A percentile compares a stretch with the other conserved stretches of the same genome.
Evolutionary conservation across 2,888 invertebrate species (phyloP).

Genomic region (Phortica magna): DNA sequence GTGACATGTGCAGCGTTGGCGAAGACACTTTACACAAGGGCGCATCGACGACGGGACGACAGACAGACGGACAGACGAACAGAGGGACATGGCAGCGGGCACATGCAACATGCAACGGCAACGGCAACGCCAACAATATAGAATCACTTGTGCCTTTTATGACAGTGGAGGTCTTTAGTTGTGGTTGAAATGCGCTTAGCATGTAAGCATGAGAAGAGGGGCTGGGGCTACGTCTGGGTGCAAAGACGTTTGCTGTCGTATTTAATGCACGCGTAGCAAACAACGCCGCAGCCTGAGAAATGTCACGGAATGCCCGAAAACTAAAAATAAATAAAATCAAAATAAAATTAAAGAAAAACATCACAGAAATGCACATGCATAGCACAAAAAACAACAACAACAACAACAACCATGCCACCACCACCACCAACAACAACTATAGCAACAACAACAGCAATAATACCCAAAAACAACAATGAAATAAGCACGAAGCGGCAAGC

Average conservation of each 20-base stretch:
- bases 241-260: neutral
- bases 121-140: neutral
- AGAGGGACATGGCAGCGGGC: constrained; percentile 6
- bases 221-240: neutral
- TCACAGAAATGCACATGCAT: neutral
- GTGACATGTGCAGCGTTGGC: constrained; percentile 24
- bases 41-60: neutral
- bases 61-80: too few relatives aligned
- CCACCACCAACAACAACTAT: constrained; percentile 9
- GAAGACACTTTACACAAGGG: neutral
- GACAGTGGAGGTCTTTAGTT: constrained; percentile 3
- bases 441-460: neutral
- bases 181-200: constrained; percentile 5
- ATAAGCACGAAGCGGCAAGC: neutral
- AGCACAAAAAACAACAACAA: neutral
- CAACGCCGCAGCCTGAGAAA: constrained; percentile 3
- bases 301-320: constrained; percentile 23
- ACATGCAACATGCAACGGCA: constrained; percentile 1
- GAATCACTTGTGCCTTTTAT: neutral
- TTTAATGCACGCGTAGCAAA: neutral
- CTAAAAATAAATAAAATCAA: neutral
- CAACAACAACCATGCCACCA: constrained; percentile 13
- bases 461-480: too few relatives aligned
- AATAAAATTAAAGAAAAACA: neutral
- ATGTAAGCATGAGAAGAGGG: neutral